Evolutionary conservation across 2,113 vertebrate genomes (phyloP).

Genomic region (pig (Sus scrofa)): T2T-Sscrofa CM000812.6:20755501-20756000

Average conservation of each 20-base stretch:
- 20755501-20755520: background rate
- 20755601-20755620: background rate
- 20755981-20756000: constrained; percentile 56
- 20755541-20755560: constrained; percentile 7
- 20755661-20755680: constrained; percentile 39
- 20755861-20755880: constrained; percentile 22
- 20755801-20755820: background rate
- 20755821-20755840: constrained; percentile 16
- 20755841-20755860: constrained; percentile 40
- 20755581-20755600: background rate
- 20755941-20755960: constrained; percentile 58
- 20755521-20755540: constrained; percentile 2
- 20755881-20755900: constrained; percentile 9
- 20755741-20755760: constrained; percentile 37
- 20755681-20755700: constrained; percentile 34
- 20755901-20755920: constrained; percentile 38
- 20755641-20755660: constrained; percentile 22
- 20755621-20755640: constrained; percentile 29
- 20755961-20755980: constrained; percentile 68
- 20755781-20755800: constrained; percentile 19
- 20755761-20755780: background rate
- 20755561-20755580: constrained; percentile 13
- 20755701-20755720: constrained; percentile 1
- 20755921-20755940: constrained; percentile 56
- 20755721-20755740: background rate